These are phyloP conservation scores for Cavia aperea DNA, from an alignment of 2,113 vertebrate species.

Conservation along the genomic window DNA sequence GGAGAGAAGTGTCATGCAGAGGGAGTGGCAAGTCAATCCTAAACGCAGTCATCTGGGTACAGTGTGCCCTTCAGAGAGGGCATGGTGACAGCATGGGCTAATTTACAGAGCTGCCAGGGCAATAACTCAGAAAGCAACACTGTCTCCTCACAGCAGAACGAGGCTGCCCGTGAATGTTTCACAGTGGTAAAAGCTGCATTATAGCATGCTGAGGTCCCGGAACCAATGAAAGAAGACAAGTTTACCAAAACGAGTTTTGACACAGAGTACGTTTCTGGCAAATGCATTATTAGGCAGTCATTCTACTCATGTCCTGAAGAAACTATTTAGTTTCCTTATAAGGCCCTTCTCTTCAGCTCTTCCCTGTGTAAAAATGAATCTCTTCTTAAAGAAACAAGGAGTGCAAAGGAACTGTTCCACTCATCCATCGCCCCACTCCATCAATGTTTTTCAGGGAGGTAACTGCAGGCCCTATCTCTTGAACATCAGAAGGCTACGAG, in stretches of 20 bases:
- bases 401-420: conserved; percentile 50
- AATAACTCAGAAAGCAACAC: conserved; percentile 66
- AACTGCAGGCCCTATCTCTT: neutral
- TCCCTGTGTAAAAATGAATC: conserved; percentile 44
- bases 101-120: conserved; percentile 60
- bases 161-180: conserved; percentile 54
- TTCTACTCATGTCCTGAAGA: conserved; percentile 30
- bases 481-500: neutral
- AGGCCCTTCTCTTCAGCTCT: conserved; percentile 67
- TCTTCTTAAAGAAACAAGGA: conserved; percentile 62
- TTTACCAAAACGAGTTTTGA: conserved; percentile 69
- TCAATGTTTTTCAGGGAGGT: neutral
- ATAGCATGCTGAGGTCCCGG: conserved; percentile 59
- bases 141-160: conserved; percentile 57
- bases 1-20: conserved; percentile 58
- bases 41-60: conserved; percentile 67
- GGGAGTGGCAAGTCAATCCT: conserved; percentile 51
- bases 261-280: conserved; percentile 62
- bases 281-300: conserved; percentile 45
- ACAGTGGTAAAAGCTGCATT: conserved; percentile 59
- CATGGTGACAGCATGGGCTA: conserved; percentile 66
- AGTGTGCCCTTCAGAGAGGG: conserved; percentile 69
- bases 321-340: conserved; percentile 75
- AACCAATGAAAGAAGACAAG: conserved; percentile 68
- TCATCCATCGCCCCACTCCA: neutral